Evolutionary conservation across 2,113 vertebrate genomes (phyloP), one percentile per base, ranked within the genome.

Genomic region (Seriola aureovittata): DNA sequence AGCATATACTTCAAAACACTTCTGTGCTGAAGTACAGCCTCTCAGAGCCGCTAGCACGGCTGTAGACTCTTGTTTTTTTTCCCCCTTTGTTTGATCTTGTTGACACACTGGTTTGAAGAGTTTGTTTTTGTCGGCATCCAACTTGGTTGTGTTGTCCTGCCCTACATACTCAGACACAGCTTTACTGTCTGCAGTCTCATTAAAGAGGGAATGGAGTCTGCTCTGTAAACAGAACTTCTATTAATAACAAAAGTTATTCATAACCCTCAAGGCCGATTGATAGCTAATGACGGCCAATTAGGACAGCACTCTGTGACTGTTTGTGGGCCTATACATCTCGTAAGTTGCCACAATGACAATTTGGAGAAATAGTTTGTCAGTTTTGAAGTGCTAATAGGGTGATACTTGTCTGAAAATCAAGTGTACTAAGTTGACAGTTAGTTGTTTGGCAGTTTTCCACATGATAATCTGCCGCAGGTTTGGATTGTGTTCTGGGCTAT

Each of bases 181-280:
- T 63, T 74, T 65, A 32, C 62, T 81, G 54, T 76, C 71, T 84
- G 59, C 8, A 52, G 29, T 70, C 86, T 89, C 71, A 81, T 79
- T 79, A 91, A 89, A 80, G 58, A 81, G 83, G 86, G 48, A 72
- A 84, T 42, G 40, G 70, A 75, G 79, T 66, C 62, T 71, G 66
- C 59, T 76, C 75, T 16, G 71, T 50, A 85, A 83, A 84, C 70
- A 78, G 40, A 70, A 59, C 59, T 66, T 83, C 75, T 83, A 84
- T 85, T 77, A 86, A 87, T 88, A 85, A 23, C 21, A 21, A 59
- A 40, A 55, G 32, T 70, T 85, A 88, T 91, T 91, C 85, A 82
- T 88, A 92, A 70, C 16, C 80, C 58, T 75, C 38, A 71, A 12
- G 54, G 71, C 66, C 85, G 89, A 89, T 82, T 89, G 86, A 89